These are phyloP conservation scores for Theristicus caerulescens DNA, from an alignment of 2,113 vertebrate species.

Conservation along the genomic window DNA sequence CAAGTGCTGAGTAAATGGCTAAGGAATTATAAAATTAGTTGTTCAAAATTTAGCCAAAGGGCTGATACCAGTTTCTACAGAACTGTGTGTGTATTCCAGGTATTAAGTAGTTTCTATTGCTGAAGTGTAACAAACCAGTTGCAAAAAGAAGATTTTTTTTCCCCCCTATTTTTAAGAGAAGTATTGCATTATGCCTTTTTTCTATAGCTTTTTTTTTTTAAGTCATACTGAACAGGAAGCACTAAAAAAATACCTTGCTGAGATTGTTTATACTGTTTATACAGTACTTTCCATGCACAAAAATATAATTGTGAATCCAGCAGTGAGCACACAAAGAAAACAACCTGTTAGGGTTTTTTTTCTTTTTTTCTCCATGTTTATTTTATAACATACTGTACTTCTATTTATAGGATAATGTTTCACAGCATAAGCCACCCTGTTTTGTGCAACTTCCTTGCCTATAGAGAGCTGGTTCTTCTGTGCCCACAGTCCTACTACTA, in stretches of 20 bases:
- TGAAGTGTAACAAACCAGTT: not conserved
- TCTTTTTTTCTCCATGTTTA: not conserved
- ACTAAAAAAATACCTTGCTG: not conserved
- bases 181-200: not conserved
- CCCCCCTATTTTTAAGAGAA: not conserved
- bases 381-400: slow-evolving; percentile 13
- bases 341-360: not conserved
- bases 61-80: not conserved
- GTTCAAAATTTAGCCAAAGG: not conserved
- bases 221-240: not conserved
- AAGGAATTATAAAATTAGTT: slow-evolving; percentile 28
- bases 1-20: slow-evolving; percentile 16
- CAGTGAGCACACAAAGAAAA: not conserved
- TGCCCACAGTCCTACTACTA: not conserved
- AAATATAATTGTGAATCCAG: not conserved
- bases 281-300: not conserved
- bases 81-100: not conserved
- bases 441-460: not conserved
- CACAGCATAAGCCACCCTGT: not conserved
- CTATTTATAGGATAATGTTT: slow-evolving; percentile 29
- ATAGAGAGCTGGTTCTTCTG: not conserved
- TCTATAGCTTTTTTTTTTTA: not conserved
- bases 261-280: slow-evolving; percentile 4
- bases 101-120: not conserved
- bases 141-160: not conserved